Evolutionary conservation across 1,140 invertebrate species (phyloP), one percentile per base, ranked within the genome.

Genomic region (Drosophila bipectinata): DNA sequence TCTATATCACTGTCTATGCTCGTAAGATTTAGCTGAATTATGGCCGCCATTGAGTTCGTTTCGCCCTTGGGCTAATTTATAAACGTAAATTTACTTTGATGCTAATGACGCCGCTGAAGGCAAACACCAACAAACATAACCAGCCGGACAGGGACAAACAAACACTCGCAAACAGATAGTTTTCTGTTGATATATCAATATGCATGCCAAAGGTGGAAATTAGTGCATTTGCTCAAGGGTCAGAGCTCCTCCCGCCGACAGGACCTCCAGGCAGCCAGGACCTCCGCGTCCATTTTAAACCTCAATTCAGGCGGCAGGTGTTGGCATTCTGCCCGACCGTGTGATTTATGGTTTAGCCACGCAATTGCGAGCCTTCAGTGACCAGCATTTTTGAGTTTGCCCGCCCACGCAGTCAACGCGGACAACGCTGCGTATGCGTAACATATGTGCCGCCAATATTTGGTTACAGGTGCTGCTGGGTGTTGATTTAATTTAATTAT

Each of bases 31-130:
- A 26, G 41, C 52, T 69, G 66, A 69, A 69, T 69, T 69, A 69
- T 69, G 63, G 44, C 44, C 63, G 26, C 51, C 66, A 69, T 68
- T 69, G 49, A 56, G 51, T 48, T 57, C 32, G 63, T 68, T 69
- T 49, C 44, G 63, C 41, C 66, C 52, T 69, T 57, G 45, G 63
- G 59, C 48, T 58, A 82, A 81, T 82, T 76, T 77, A 81, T 77
- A 81, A 73, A 62, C 78, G 57, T 72, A 81, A 81, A 79, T 80
- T 76, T 81, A 77, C 60, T 76, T 80, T 82, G 78, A 81, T 81
- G 78, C 73, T 81, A 82, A 81, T 81, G 79, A 82, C 63, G 79
- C 49, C 48, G 58, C 72, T 55, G 61, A 62, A 58, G 78, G 78
- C 73, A 59, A 59, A 58, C 32, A 75, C 32, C 72, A 51, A 64